These are phyloP conservation scores for Polydrusus cervinus DNA, from an alignment of 2,888 invertebrate species.

Conservation along the genomic window DNA sequence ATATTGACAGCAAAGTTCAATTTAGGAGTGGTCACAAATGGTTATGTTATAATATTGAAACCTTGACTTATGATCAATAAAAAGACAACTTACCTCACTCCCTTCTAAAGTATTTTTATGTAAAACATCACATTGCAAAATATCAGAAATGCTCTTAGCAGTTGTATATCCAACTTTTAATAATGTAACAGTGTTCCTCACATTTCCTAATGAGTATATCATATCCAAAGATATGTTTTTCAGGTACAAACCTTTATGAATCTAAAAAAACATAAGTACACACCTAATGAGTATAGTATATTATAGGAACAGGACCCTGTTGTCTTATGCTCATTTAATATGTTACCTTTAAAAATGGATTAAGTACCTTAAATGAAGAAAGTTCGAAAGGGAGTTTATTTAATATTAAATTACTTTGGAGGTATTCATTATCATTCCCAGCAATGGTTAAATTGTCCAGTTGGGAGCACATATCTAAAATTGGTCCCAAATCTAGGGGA, in stretches of 20 bases:
- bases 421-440: conserved; percentile 80
- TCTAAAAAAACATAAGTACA: conserved; percentile 63
- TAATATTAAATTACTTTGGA: conserved; percentile 89
- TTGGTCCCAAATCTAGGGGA: conserved; percentile 91
- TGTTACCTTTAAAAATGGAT: not conserved
- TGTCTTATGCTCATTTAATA: too few relatives aligned
- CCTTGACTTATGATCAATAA: too few relatives aligned
- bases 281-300: too few relatives aligned
- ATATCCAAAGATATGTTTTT: conserved; percentile 80
- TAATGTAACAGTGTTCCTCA: conserved; percentile 78
- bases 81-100: conserved; percentile 64
- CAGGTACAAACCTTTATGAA: conserved; percentile 81
- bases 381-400: conserved; percentile 88
- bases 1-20: too few relatives aligned
- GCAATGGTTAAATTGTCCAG: conserved; percentile 80
- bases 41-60: too few relatives aligned
- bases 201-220: conserved; percentile 76
- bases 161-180: conserved; percentile 80
- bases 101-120: conserved; percentile 76
- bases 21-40: too few relatives aligned
- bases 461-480: conserved; percentile 90
- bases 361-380: conserved; percentile 83
- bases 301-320: too few relatives aligned
- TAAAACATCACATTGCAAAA: conserved; percentile 88
- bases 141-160: conserved; percentile 82